Evolutionary conservation across 1,140 invertebrate genomes (phyloP).

Genomic region (Bombus pyrosoma): DNA sequence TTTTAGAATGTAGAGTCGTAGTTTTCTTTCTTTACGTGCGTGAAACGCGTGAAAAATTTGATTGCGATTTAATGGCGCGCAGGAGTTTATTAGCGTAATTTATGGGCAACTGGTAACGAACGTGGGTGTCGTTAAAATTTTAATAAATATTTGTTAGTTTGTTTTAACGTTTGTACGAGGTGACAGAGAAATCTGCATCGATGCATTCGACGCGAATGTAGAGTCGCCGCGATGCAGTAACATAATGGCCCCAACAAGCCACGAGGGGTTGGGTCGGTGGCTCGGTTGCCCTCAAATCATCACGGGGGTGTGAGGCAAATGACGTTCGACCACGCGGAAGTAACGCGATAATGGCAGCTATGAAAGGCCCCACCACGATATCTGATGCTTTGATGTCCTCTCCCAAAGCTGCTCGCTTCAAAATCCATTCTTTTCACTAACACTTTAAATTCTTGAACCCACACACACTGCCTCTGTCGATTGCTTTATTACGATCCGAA

Average conservation of each 20-base stretch:
- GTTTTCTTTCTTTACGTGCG: not conserved
- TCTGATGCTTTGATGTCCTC: slow-evolving; percentile 77
- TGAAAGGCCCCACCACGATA: slow-evolving; percentile 74
- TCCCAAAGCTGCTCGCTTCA: slow-evolving; percentile 40
- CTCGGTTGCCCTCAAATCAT: slow-evolving; percentile 80
- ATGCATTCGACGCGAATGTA: slow-evolving; percentile 51
- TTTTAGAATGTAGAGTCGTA: not conserved
- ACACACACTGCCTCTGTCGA: slow-evolving; percentile 11
- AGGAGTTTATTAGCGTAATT: not conserved
- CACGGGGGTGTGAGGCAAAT: slow-evolving; percentile 76
- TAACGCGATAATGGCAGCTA: slow-evolving; percentile 78
- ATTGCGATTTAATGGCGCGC: not conserved
- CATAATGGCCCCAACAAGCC: slow-evolving; percentile 65
- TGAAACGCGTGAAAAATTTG: not conserved
- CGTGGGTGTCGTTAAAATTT: not conserved
- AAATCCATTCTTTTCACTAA: slow-evolving; percentile 54
- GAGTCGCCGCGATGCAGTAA: slow-evolving; percentile 50
- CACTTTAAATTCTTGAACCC: slow-evolving; percentile 48
- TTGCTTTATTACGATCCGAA: slow-evolving; percentile 22
- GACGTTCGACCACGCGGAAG: slow-evolving; percentile 75
- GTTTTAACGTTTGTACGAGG: slow-evolving; percentile 26
- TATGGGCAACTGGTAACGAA: not conserved
- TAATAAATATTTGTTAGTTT: slow-evolving; percentile 24
- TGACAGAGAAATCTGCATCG: slow-evolving; percentile 37
- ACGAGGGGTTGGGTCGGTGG: slow-evolving; percentile 62